A percentile compares a stretch with the other conserved stretches of the same genome.
phyloP scores from a whole-genome alignment of 37 sponge, comb jelly and placozoan genomes.

The Beroe ovata region DNA sequence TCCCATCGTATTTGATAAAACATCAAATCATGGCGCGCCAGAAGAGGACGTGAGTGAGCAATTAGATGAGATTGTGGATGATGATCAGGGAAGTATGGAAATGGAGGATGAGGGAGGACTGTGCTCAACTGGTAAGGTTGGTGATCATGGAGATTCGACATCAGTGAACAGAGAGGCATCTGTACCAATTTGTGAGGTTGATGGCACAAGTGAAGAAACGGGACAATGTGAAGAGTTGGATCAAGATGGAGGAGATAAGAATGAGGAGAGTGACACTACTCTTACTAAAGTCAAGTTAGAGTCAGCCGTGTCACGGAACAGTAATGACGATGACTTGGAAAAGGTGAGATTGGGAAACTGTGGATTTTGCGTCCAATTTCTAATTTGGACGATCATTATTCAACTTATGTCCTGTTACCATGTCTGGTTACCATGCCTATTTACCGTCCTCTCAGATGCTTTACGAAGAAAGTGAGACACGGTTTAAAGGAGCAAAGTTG shows the following conservation, averaged over 20 bases:
- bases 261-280: not conserved
- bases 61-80: not conserved
- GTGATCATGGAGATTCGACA: not conserved
- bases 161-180: not conserved
- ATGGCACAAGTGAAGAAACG: not conserved
- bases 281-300: not conserved
- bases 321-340: conserved; percentile 59
- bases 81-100: not conserved
- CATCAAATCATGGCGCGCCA: not conserved
- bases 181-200: not conserved
- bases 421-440: not conserved
- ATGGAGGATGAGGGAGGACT: not conserved
- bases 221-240: not conserved
- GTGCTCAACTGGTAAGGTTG: not conserved
- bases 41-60: not conserved
- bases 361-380: too few species aligned
- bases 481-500: conserved; percentile 18
- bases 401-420: too few species aligned
- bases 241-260: not conserved
- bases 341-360: conserved; percentile 5
- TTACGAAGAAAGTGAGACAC: conserved; percentile 35
- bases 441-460: conserved; percentile 29
- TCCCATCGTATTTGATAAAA: conserved; percentile 49
- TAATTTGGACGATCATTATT: too few species aligned
- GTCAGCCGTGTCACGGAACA: not conserved